Conservation (phyloP, 2,888 invertebrate genomes). For the Sinopyrophorus schimmeli region DNA sequence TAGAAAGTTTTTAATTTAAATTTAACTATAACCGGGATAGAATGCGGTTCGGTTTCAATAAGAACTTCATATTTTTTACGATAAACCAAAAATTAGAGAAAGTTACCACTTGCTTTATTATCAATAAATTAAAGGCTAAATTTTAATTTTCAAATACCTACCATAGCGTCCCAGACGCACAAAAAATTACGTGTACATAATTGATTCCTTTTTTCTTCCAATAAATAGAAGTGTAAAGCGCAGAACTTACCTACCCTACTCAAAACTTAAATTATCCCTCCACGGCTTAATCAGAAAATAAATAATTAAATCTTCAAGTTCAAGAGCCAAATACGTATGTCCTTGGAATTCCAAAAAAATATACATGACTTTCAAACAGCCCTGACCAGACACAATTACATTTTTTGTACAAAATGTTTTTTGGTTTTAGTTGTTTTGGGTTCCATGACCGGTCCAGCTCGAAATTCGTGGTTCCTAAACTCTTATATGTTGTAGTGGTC, state of each 20-base stretch:
- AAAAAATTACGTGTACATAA: slow-evolving; percentile 3
- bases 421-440: slow-evolving; percentile 38
- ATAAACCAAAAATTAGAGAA: too few species aligned
- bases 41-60: slow-evolving; percentile 8
- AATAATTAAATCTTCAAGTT: background rate
- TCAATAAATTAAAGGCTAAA: background rate
- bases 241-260: slow-evolving; percentile 25
- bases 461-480: slow-evolving; percentile 50
- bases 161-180: slow-evolving; percentile 2
- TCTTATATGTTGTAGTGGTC: slow-evolving; percentile 54
- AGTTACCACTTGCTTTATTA: background rate
- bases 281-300: too few species aligned
- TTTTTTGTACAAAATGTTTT: slow-evolving; percentile 40
- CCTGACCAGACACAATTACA: slow-evolving; percentile 54
- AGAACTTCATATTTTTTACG: too few species aligned
- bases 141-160: background rate
- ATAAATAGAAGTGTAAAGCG: slow-evolving; percentile 3
- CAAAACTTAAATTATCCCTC: too few species aligned
- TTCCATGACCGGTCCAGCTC: slow-evolving; percentile 47
- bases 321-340: slow-evolving; percentile 2
- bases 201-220: slow-evolving; percentile 4
- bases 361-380: slow-evolving; percentile 42
- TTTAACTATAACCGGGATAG: slow-evolving; percentile 4
- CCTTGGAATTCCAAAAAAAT: slow-evolving; percentile 19
- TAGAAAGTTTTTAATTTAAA: slow-evolving; percentile 18